These are phyloP conservation scores for Cosmia trapezina DNA, from an alignment of 2,888 invertebrate species.

Conservation along the genomic window DNA sequence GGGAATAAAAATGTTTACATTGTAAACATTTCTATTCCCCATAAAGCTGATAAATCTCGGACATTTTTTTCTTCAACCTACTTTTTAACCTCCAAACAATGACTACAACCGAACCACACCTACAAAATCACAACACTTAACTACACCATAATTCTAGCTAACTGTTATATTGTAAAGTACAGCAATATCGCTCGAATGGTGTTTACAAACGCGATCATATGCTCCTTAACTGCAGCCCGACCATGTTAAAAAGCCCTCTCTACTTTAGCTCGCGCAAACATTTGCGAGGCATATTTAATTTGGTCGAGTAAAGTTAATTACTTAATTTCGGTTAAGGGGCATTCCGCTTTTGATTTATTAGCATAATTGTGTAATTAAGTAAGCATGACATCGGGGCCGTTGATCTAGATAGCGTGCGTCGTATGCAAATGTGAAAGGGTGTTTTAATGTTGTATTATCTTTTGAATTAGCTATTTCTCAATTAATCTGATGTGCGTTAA, in stretches of 20 bases:
- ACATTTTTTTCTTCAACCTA: constrained; percentile 19
- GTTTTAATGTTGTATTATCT: constrained; percentile 61
- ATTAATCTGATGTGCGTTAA: constrained; percentile 37
- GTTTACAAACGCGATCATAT: constrained; percentile 78
- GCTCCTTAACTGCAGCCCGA: constrained; percentile 69
- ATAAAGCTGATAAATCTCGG: neutral
- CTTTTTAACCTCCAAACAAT: constrained; percentile 20
- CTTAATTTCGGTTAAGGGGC: constrained; percentile 85
- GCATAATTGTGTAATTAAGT: constrained; percentile 81
- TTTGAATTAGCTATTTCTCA: constrained; percentile 59
- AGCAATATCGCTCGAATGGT: constrained; percentile 70
- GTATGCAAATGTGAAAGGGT: constrained; percentile 64
- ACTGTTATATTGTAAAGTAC: constrained; percentile 72
- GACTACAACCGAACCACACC: constrained; percentile 53
- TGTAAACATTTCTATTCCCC: neutral
- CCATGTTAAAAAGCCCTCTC: constrained; percentile 69
- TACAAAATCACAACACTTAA: constrained; percentile 63
- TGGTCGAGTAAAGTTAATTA: constrained; percentile 80
- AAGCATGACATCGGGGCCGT: constrained; percentile 75
- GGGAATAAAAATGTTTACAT: too few relatives aligned
- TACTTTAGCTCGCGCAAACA: constrained; percentile 63
- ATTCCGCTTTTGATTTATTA: constrained; percentile 82
- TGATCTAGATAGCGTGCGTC: constrained; percentile 67
- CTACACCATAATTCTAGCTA: constrained; percentile 64
- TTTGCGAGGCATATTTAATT: constrained; percentile 70